Evolutionary conservation across 2,113 vertebrate species (phyloP), one percentile per base, ranked within the genome.

Genomic region (Benitochromis conjunctus): DNA sequence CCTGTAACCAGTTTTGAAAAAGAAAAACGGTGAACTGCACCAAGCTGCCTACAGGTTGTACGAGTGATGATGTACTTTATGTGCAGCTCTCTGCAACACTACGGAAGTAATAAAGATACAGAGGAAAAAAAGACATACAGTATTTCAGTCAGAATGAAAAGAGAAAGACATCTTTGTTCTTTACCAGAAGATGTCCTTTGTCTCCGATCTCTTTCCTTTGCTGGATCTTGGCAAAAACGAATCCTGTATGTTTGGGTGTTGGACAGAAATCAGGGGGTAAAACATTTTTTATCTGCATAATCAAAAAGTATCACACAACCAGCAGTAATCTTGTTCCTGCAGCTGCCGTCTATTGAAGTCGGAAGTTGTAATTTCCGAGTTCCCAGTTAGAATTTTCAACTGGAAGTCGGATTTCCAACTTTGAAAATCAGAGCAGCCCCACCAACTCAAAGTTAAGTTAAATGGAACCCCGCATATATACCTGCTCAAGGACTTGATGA

Each of bases 401-500:
- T 69, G n/a, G 64, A 69, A 16, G 36, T 69, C 9, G n/a, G 64
- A 69, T 69, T 69, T 43, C 41, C 64, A 43, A 43, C 13, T 9
- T n/a, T 43, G 64, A 69, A 43, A 69, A 24, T 69, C 38, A 69
- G 38, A 43, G 64, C n/a, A 71, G 5, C 38, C 7, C 38, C 38
- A 71, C 24, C 38, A 71, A 71, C 38, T 38, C 38, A 43, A 24
- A 71, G 38, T 71, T 71, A 71, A 46, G 13, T 43, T 71, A 46
- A 48, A 48, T 71, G 41, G 21, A 71, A 16, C 5, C 9, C 41
- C 5, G 26, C 66, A 18, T 29, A 48, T 34, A 3, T 26, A 92
- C 93, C 90, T 91, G 86, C 86, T 89, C 31, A 93, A 80, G 31
- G 69, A 89, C 80, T 53, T 87, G 76, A 93, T 84, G 24, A 92